Conservation (phyloP, 2,888 invertebrate genomes). For the Pseudoips prasinana region DNA sequence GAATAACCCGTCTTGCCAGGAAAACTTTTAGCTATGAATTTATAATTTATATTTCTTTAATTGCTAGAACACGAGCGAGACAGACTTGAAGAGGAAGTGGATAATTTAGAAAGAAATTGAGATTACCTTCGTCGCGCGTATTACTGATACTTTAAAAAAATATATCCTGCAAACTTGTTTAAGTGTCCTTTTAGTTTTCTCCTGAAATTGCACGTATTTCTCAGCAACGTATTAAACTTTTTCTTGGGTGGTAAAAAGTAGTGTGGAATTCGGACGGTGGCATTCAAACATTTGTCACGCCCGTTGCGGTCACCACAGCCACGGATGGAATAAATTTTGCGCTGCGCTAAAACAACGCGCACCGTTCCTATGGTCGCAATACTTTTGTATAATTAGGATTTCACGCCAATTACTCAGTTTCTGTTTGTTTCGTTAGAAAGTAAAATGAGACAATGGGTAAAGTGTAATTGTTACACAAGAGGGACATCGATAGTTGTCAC, state of each 20-base stretch:
- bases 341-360: conserved; percentile 23
- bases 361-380: conserved; percentile 19
- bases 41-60: conserved; percentile 26
- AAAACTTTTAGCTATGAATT: conserved; percentile 10
- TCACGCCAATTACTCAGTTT: conserved; percentile 49
- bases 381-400: conserved; percentile 59
- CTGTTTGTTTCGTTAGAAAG: conserved; percentile 66
- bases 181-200: conserved; percentile 19
- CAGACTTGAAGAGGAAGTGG: conserved; percentile 29
- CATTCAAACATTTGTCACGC: conserved; percentile 52
- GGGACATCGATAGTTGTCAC: too few species aligned
- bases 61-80: conserved; percentile 26
- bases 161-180: conserved; percentile 14
- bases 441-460: conserved; percentile 51
- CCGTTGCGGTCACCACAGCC: conserved; percentile 29
- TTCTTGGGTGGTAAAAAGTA: conserved; percentile 31
- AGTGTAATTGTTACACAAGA: conserved; percentile 59
- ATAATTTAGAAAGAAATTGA: conserved; percentile 33
- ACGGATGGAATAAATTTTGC: conserved; percentile 41
- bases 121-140: conserved; percentile 7
- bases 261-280: conserved; percentile 35
- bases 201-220: conserved; percentile 22
- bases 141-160: conserved; percentile 25
- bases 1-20: conserved; percentile 12
- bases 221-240: conserved; percentile 19